These are phyloP conservation scores for Myiothlypis coronata DNA, from an alignment of 2,797 vertebrate species.

Conservation along the genomic window DNA sequence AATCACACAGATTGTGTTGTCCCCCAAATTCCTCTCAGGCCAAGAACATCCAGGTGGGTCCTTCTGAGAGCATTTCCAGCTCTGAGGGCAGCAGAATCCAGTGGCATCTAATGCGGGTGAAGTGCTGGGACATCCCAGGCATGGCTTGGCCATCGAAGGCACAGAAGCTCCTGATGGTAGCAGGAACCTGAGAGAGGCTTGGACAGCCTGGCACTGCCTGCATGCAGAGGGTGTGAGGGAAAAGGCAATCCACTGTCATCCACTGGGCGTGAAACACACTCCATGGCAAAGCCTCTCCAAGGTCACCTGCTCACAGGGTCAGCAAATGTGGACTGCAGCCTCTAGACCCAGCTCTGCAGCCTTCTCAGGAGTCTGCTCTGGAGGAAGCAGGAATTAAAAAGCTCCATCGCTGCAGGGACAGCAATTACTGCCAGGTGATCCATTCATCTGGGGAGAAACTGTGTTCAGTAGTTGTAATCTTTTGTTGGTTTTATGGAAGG, in stretches of 20 bases:
- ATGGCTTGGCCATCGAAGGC: neutral
- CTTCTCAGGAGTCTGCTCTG: neutral
- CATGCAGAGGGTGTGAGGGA: accelerated
- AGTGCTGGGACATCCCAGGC: neutral
- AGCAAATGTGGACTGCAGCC: neutral
- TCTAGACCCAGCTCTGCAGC: neutral
- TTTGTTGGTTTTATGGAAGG: neutral
- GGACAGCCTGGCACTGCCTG: neutral
- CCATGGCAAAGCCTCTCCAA: neutral
- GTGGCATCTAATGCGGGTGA: neutral
- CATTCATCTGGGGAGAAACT: neutral
- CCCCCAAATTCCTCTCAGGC: neutral
- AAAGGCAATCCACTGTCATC: neutral
- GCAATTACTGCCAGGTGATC: neutral
- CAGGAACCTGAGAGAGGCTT: neutral
- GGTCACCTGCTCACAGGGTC: neutral
- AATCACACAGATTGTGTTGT: neutral
- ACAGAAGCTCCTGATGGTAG: neutral
- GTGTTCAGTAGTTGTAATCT: neutral
- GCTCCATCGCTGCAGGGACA: neutral
- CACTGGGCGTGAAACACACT: neutral
- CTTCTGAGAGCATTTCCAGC: neutral
- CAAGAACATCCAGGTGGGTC: neutral
- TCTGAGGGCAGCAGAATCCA: neutral
- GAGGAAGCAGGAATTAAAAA: neutral